Percentiles rank a stretch among this genome's conserved stretches.
These are phyloP conservation scores for Dione vanillae DNA, from an alignment of 2,888 invertebrate species.

Conservation along the genomic window DNA sequence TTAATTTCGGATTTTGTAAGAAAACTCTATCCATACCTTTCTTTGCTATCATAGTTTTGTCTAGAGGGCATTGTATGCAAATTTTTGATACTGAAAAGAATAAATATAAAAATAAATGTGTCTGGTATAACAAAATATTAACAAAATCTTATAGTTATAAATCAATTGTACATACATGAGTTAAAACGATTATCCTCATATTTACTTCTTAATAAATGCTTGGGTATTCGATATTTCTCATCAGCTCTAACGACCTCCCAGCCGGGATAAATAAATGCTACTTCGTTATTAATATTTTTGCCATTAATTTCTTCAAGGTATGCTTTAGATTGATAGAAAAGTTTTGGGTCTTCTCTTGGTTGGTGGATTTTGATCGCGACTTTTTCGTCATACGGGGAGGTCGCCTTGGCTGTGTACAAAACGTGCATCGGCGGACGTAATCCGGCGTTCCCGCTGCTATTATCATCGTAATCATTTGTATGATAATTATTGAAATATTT, in stretches of 20 bases:
- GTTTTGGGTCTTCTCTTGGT: conserved; percentile 74
- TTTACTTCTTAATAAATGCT: conserved; percentile 49
- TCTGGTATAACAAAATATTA: too few relatives aligned
- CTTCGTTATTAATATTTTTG: conserved; percentile 65
- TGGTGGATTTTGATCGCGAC: conserved; percentile 62
- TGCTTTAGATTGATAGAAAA: conserved; percentile 75
- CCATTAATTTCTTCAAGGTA: conserved; percentile 71
- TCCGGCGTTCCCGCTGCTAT: conserved; percentile 65
- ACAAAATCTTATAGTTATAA: neutral
- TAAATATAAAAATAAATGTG: neutral
- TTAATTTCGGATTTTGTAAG: conserved; percentile 63
- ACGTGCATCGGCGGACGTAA: conserved; percentile 58
- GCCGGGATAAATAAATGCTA: conserved; percentile 67
- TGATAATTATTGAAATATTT: conserved; percentile 54
- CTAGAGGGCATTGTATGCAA: conserved; percentile 75
- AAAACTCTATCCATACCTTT: conserved; percentile 65
- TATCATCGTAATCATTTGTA: conserved; percentile 72
- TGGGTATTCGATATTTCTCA: conserved; percentile 47
- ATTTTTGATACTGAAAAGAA: conserved; percentile 50
- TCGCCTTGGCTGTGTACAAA: conserved; percentile 56
- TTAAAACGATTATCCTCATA: conserved; percentile 48
- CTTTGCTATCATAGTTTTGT: conserved; percentile 71
- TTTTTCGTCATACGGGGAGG: conserved; percentile 50
- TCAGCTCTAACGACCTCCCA: conserved; percentile 62
- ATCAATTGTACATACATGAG: conserved; percentile 6